Evolutionary conservation across 2,797 vertebrate species (phyloP).

Genomic region (Orientallactaga sibirica): DNA sequence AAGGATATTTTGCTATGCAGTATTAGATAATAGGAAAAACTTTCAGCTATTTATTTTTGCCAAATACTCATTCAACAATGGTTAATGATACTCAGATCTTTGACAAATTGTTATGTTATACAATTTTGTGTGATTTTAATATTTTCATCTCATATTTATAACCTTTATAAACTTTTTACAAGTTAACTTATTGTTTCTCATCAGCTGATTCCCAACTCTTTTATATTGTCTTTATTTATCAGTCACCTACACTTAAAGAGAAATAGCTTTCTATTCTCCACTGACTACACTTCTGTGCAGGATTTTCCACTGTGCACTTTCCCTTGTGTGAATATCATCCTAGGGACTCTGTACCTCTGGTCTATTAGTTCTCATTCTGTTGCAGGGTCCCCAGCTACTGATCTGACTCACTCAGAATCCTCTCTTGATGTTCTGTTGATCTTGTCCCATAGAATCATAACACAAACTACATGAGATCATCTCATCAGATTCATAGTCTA

Average conservation of each 20-base stretch:
- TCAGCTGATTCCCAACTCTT: too few relatives aligned
- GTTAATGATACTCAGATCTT: too few relatives aligned
- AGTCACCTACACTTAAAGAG: too few relatives aligned
- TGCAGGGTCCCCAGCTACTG: background rate
- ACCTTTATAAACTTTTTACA: too few relatives aligned
- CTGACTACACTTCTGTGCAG: background rate
- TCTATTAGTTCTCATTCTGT: background rate
- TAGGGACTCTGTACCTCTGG: background rate
- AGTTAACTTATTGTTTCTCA: too few relatives aligned
- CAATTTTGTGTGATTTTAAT: too few relatives aligned
- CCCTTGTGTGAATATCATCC: background rate
- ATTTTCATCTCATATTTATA: too few relatives aligned
- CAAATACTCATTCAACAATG: background rate
- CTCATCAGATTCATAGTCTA: background rate
- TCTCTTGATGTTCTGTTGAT: background rate
- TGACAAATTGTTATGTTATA: too few relatives aligned
- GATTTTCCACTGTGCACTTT: background rate
- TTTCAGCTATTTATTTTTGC: background rate
- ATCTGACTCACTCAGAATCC: background rate
- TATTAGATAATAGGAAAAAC: background rate
- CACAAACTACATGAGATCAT: background rate
- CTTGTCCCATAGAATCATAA: background rate
- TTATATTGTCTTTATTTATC: too few relatives aligned
- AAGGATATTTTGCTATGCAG: background rate
- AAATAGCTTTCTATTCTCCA: background rate